These are phyloP conservation scores for Sclerodermus sp. DNA, from an alignment of 2,888 invertebrate species.

Conservation along the genomic window DNA sequence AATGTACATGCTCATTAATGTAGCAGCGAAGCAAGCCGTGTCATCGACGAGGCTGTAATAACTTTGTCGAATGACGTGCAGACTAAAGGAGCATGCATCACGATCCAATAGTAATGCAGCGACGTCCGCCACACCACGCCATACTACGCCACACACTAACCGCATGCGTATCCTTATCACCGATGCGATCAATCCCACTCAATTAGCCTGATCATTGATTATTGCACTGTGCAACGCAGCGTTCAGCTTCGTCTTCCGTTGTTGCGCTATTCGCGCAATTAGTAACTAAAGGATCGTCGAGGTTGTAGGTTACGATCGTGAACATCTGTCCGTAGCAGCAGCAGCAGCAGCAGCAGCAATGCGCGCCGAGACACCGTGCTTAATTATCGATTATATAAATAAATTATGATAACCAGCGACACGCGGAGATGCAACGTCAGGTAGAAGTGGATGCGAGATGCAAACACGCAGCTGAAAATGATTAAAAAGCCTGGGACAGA, in stretches of 20 bases:
- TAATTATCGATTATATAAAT: too few species aligned
- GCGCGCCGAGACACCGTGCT: too few species aligned
- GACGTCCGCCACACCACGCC: conserved; percentile 23
- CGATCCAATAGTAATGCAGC: conserved; percentile 46
- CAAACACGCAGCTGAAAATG: too few species aligned
- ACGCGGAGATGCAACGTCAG: too few species aligned
- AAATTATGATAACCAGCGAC: too few species aligned
- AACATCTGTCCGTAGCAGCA: too few species aligned
- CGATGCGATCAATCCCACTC: conserved; percentile 56
- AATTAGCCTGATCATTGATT: conserved; percentile 58
- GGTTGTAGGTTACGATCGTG: not conserved
- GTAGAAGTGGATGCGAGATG: too few species aligned
- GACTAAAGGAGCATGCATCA: conserved; percentile 44
- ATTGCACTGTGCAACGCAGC: conserved; percentile 39
- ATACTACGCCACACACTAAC: conserved; percentile 24
- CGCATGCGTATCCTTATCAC: conserved; percentile 45
- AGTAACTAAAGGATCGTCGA: conserved; percentile 12
- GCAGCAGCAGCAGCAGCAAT: too few species aligned
- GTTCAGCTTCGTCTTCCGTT: conserved; percentile 17
- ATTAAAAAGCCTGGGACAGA: too few species aligned
- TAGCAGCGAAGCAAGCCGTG: conserved; percentile 30
- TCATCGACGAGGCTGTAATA: conserved; percentile 41
- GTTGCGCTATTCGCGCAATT: conserved; percentile 16
- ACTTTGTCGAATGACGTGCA: conserved; percentile 42
- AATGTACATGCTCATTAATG: not conserved